These are phyloP conservation scores for Zelleria hepariella DNA, from an alignment of 2,888 invertebrate genomes.

Conservation along the genomic window DNA sequence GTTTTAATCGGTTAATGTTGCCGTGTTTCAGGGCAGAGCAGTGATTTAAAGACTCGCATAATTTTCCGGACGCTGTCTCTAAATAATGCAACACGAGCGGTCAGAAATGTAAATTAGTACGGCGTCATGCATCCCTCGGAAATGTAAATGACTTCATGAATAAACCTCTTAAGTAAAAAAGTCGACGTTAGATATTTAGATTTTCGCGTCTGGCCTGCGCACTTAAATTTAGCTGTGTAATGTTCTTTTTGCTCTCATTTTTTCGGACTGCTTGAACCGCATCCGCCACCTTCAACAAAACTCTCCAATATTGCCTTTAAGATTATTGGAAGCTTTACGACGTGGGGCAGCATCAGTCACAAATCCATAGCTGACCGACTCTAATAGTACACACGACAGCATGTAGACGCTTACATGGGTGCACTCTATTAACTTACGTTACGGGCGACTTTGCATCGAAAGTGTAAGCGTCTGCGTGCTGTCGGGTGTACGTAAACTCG, in stretches of 20 bases:
- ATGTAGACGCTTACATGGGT: no score
- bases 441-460: no score
- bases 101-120: slow-evolving; percentile 49
- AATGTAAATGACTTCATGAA: slow-evolving; percentile 67
- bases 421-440: no score
- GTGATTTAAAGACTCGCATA: not conserved
- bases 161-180: slow-evolving; percentile 32
- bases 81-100: slow-evolving; percentile 44
- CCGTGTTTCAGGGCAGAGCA: not conserved
- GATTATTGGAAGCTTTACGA: no score
- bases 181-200: not conserved
- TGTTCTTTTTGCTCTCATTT: not conserved
- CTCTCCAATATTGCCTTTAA: no score
- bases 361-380: no score
- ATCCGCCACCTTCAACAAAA: not conserved
- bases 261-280: not conserved
- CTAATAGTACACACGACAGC: no score
- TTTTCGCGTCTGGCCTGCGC: not conserved
- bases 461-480: no score
- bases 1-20: slow-evolving; percentile 17
- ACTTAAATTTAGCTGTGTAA: not conserved
- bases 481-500: no score
- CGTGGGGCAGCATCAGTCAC: no score
- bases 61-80: not conserved
- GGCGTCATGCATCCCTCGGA: slow-evolving; percentile 44